Evolutionary conservation across 2,888 invertebrate genomes (phyloP), one percentile per base, ranked within the genome.

Genomic region (Embidobia sp.): DNA sequence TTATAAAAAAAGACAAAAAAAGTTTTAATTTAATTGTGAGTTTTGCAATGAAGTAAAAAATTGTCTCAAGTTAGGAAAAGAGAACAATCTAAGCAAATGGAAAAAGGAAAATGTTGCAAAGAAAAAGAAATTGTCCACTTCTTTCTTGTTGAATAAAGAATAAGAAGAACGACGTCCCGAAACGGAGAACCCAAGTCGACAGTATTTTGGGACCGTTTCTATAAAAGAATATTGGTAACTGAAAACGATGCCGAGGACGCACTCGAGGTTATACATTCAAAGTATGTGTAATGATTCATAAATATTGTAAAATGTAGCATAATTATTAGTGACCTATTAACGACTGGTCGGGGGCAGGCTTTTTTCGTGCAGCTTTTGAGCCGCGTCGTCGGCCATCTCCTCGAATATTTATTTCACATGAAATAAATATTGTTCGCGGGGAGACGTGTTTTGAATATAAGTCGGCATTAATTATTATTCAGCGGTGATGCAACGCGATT

Each of bases 231-330:
- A 69, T 59, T 59, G 16, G 49, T 33, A 15, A 63, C 46, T 22
- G 19, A 53, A 72, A 72, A 53, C 11, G 63, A 63, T 72, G 72
- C 72, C 72, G 72, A 72, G 72, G 61, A 72, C 63, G 35, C 37
- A 31, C 29, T 63, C 63, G 72, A 72, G 72, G 63, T 63, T 72
- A 40, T 4, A 57, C 67, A 48, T 57, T 57, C 48, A 19, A 48
- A 35, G 57, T 67, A 16, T 53, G 48, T 37, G 40, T 57, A 67
- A 48, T 48, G 57, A 53, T 61, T 53, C 51, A 53, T 55, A 48
- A 67, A 57, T 37, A 42, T 37, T 44, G 44, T 48, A 48, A 67
- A 67, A 57, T 37, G 44, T 53, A 18, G 31, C n/a, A n/a, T n/a
- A n/a, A n/a, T n/a, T n/a, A n/a, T n/a, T n/a, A 33, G 7, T 11